Percentiles rank a stretch among this genome's conserved stretches.
phyloP scores from a whole-genome alignment of 2,888 invertebrate species.

The Sesamia inferens region DNA sequence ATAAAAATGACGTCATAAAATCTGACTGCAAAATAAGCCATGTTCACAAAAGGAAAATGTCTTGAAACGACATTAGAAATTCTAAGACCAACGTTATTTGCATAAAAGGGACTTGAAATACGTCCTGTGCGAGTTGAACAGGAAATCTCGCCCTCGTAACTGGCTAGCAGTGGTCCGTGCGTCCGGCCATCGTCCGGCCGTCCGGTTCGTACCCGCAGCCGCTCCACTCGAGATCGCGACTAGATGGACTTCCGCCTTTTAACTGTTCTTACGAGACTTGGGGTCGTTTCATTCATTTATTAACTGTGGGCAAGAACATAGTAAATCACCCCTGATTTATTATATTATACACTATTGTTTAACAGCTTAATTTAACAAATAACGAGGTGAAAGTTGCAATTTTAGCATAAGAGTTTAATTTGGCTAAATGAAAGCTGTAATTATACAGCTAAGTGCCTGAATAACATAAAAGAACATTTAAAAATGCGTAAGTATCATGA shows the following conservation, averaged over 20 bases:
- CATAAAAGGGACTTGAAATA: constrained; percentile 70
- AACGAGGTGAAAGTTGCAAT: constrained; percentile 38
- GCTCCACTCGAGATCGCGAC: constrained; percentile 71
- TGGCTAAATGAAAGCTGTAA: constrained; percentile 33
- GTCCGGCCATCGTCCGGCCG: constrained; percentile 72
- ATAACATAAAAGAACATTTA: constrained; percentile 20
- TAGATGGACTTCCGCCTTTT: constrained; percentile 88
- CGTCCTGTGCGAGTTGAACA: constrained; percentile 66
- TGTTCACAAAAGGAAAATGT: constrained; percentile 31
- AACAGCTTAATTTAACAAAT: constrained; percentile 40
- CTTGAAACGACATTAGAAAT: constrained; percentile 18
- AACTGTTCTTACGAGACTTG: constrained; percentile 73
- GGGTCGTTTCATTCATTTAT: constrained; percentile 61
- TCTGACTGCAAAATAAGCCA: neutral
- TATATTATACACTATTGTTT: constrained; percentile 52
- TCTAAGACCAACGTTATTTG: constrained; percentile 64
- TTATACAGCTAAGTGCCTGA: constrained; percentile 13
- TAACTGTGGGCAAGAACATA: constrained; percentile 52
- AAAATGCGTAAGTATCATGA: neutral
- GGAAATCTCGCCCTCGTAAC: constrained; percentile 81
- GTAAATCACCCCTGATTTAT: constrained; percentile 67
- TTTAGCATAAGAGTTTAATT: constrained; percentile 8
- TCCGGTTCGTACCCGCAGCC: constrained; percentile 67
- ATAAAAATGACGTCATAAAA: constrained; percentile 9
- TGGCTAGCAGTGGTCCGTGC: constrained; percentile 79